Percentiles rank a stretch among this genome's conserved stretches.
These are phyloP conservation scores for Hirtodrosophila histrioides DNA, from an alignment of 2,888 invertebrate species.

Conservation along the genomic window DNA sequence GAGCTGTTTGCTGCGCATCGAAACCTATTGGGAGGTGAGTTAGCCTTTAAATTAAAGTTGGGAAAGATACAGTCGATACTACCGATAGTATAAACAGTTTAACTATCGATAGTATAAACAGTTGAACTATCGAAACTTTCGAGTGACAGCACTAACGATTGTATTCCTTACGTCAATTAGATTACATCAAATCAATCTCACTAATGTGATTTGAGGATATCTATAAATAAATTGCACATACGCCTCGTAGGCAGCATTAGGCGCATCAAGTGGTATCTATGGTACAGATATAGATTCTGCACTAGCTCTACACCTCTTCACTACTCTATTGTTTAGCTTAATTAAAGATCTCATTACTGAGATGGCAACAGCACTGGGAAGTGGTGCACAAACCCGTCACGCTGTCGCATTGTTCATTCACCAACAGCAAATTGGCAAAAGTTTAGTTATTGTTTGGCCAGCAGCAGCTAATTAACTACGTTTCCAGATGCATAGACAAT, in stretches of 20 bases:
- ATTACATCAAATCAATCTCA: too few species aligned
- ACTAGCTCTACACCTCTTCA: slow-evolving; percentile 14
- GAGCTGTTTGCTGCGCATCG: slow-evolving; percentile 89
- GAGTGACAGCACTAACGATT: too few species aligned
- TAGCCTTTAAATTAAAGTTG: neutral
- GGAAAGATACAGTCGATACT: slow-evolving; percentile 70
- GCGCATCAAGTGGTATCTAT: neutral
- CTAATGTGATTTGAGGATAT: too few species aligned
- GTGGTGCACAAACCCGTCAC: slow-evolving; percentile 5
- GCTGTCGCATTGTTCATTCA: slow-evolving; percentile 19
- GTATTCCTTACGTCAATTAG: too few species aligned
- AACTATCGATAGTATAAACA: too few species aligned
- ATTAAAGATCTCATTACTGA: slow-evolving; percentile 24
- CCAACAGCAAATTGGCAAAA: slow-evolving; percentile 14
- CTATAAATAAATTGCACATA: slow-evolving; percentile 19
- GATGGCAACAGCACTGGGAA: neutral
- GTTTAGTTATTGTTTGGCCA: slow-evolving; percentile 25
- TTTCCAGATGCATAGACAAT: slow-evolving; percentile 11
- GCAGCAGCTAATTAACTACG: slow-evolving; percentile 27
- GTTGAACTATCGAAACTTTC: too few species aligned
- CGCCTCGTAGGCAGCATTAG: slow-evolving; percentile 1
- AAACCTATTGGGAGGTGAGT: slow-evolving; percentile 87
- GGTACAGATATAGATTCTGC: too few species aligned
- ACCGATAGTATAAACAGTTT: too few species aligned
- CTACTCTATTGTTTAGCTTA: slow-evolving; percentile 7